Percentiles rank a stretch among this genome's conserved stretches.
phyloP scores from a whole-genome alignment of 2,888 invertebrate genomes.

The Atherix ibis region DNA sequence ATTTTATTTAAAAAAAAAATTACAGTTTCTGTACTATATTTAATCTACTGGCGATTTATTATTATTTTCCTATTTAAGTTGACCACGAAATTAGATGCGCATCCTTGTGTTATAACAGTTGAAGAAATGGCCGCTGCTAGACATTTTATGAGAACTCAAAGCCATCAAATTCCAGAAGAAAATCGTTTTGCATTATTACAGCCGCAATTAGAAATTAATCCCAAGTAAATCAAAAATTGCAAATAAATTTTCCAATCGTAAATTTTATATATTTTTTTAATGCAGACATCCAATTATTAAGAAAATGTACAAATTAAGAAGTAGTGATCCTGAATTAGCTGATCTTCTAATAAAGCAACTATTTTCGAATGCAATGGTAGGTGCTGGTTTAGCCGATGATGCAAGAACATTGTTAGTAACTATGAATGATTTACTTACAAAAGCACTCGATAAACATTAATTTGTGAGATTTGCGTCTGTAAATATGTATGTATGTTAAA shows the following conservation, averaged over 20 bases:
- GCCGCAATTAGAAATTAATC: constrained; percentile 87
- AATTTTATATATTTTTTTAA: constrained; percentile 13
- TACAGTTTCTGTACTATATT: too few relatives aligned
- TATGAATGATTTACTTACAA: constrained; percentile 71
- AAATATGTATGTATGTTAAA: too few relatives aligned
- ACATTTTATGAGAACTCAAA: constrained; percentile 83
- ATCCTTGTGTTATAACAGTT: constrained; percentile 90
- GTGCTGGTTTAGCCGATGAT: constrained; percentile 86
- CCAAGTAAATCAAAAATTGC: constrained; percentile 49
- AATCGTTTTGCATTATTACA: constrained; percentile 72
- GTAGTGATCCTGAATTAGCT: constrained; percentile 63
- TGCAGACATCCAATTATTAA: constrained; percentile 76
- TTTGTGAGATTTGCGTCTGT: too few relatives aligned
- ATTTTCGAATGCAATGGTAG: constrained; percentile 88
- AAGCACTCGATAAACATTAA: constrained; percentile 63
- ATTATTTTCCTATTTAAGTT: constrained; percentile 19
- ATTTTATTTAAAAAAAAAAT: neutral
- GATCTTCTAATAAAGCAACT: constrained; percentile 75
- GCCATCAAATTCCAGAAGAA: constrained; percentile 66
- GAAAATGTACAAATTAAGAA: constrained; percentile 61
- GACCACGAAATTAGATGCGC: constrained; percentile 68
- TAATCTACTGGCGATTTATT: neutral
- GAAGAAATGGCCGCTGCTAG: constrained; percentile 94
- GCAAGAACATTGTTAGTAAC: constrained; percentile 68
- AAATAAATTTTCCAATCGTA: neutral